Percentiles rank a stretch among this genome's conserved stretches.
Conservation (phyloP, 2,113 vertebrate species). For the Mormyrus lacerda region DNA sequence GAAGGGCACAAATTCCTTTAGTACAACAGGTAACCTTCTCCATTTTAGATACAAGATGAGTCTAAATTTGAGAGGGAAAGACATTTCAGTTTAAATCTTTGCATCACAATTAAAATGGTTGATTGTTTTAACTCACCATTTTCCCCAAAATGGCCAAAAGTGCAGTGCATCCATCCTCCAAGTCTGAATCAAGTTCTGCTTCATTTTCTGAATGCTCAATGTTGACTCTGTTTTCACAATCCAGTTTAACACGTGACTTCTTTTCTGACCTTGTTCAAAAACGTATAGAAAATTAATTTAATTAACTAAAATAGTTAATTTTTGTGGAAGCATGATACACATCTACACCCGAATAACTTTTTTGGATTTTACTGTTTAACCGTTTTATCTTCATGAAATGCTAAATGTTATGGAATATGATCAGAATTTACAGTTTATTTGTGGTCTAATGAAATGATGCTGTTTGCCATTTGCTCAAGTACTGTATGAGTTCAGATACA, state of each 20-base stretch:
- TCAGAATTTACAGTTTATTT: background rate
- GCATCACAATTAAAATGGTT: background rate
- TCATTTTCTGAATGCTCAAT: slow-evolving; percentile 25
- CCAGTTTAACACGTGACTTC: slow-evolving; percentile 43
- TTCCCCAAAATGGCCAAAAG: slow-evolving; percentile 62
- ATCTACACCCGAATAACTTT: background rate
- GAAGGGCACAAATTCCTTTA: slow-evolving; percentile 73
- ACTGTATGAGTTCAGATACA: background rate
- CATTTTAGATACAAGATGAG: slow-evolving; percentile 67
- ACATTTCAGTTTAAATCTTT: background rate
- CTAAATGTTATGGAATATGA: background rate
- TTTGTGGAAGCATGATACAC: background rate
- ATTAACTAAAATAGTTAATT: background rate
- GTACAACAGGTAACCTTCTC: slow-evolving; percentile 71
- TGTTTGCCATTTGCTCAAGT: background rate
- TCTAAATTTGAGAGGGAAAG: slow-evolving; percentile 32
- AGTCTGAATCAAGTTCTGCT: slow-evolving; percentile 47
- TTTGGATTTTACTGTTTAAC: background rate
- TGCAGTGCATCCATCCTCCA: slow-evolving; percentile 66
- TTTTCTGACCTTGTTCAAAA: slow-evolving; percentile 48
- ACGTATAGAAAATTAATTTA: background rate
- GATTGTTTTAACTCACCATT: slow-evolving; percentile 59
- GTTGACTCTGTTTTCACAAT: slow-evolving; percentile 29
- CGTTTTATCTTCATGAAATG: background rate
- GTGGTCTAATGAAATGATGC: background rate